Conservation (phyloP, 2,113 vertebrate species). For the Percopsis transmontana region DNA sequence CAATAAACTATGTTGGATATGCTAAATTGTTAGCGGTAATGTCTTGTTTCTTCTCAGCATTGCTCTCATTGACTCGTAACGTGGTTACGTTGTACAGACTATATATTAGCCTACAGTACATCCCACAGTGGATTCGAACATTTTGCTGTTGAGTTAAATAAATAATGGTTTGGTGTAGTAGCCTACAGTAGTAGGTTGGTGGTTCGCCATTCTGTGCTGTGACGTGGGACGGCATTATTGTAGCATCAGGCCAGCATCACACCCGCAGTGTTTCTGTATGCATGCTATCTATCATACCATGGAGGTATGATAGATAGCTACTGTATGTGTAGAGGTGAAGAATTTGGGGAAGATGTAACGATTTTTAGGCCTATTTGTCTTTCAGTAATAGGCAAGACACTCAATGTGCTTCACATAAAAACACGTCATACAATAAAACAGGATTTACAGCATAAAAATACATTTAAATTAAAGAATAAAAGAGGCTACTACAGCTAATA, state of each 20-base stretch:
- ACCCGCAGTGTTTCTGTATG: not conserved
- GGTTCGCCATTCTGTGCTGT: slow-evolving; percentile 45
- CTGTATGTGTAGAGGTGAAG: slow-evolving; percentile 2
- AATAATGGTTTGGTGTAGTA: slow-evolving; percentile 34
- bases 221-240: slow-evolving; percentile 46
- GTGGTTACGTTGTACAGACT: slow-evolving; percentile 22
- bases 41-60: slow-evolving; percentile 16
- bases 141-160: slow-evolving; percentile 16
- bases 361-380: too few species aligned
- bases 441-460: too few species aligned
- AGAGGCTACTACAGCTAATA: slow-evolving; percentile 8
- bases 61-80: slow-evolving; percentile 15
- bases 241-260: slow-evolving; percentile 53
- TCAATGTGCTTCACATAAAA: too few species aligned
- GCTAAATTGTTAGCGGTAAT: slow-evolving; percentile 1
- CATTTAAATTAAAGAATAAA: too few species aligned
- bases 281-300: too few species aligned
- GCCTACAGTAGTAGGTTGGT: slow-evolving; percentile 10
- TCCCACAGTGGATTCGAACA: slow-evolving; percentile 32
- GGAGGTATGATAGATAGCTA: not conserved
- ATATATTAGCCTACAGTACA: not conserved
- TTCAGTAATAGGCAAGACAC: too few species aligned
- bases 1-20: not conserved
- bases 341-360: not conserved
- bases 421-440: too few species aligned